A percentile compares a stretch with the other conserved stretches of the same genome.
phyloP scores from a whole-genome alignment of 2,113 vertebrate genomes.

The Lophochroa leadbeateri region DNA sequence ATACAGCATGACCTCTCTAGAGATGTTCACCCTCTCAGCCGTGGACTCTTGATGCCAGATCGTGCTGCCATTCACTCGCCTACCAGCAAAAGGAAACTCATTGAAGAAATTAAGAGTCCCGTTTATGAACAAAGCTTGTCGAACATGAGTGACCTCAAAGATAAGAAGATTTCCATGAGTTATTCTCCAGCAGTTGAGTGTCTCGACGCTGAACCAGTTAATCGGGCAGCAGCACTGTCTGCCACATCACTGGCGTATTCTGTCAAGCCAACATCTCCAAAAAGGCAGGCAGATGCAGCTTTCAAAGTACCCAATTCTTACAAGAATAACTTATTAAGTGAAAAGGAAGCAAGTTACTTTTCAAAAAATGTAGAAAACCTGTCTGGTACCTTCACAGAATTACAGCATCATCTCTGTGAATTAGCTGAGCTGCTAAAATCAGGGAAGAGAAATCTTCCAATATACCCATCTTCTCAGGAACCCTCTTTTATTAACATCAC shows the following conservation, averaged over 20 bases:
- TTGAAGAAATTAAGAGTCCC: conserved; percentile 84
- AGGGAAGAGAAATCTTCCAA: conserved; percentile 71
- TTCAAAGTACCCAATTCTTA: conserved; percentile 66
- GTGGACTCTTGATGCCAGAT: conserved; percentile 82
- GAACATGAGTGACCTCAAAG: conserved; percentile 72
- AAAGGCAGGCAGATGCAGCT: conserved; percentile 31
- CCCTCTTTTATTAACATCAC: conserved; percentile 86
- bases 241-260: conserved; percentile 43
- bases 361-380: conserved; percentile 82
- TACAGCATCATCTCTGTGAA: conserved; percentile 83
- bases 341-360: conserved; percentile 74
- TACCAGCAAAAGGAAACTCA: conserved; percentile 77
- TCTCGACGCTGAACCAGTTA: conserved; percentile 71
- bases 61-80: conserved; percentile 66
- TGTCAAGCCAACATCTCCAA: conserved; percentile 71
- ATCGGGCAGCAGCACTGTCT: conserved; percentile 48
- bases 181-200: conserved; percentile 59
- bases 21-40: conserved; percentile 66
- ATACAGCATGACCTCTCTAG: conserved; percentile 66
- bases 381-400: conserved; percentile 79
- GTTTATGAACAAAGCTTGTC: conserved; percentile 65
- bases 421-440: conserved; percentile 81
- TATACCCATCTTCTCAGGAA: conserved; percentile 81
- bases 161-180: conserved; percentile 65
- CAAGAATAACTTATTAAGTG: conserved; percentile 65